Evolutionary conservation across 1,140 invertebrate genomes (phyloP), one percentile per base, ranked within the genome.

Genomic region (Ladona fulva): DNA sequence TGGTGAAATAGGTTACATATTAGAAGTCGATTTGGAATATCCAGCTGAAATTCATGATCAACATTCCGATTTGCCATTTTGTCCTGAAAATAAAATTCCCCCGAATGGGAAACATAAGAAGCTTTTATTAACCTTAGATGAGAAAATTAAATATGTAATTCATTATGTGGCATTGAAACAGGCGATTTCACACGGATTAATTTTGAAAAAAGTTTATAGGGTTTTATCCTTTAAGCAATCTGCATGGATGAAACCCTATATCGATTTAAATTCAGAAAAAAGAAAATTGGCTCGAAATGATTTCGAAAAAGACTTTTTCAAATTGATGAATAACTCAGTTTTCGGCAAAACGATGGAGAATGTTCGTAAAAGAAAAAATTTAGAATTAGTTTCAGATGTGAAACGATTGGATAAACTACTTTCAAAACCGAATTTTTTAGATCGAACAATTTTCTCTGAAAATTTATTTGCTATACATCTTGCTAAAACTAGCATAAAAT

Each of bases 11-110:
- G 88, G 89, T 8, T 90, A 86, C 79, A 86, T 90, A 77, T 81
- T 90, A 42, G 88, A 90, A 74, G 80, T 83, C 7, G 80, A 83
- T 78, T 42, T 86, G 19, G 66, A 80, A 5, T 85, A 85, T 79
- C 82, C 83, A 3, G 8, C 80, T 76, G 5, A 84, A 24, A 66
- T 89, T 14, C 89, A 89, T 82, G 83, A 89, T 81, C 10, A 22
- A 0, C 87, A 89, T 82, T 85, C 83, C 78, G 85, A 87, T 80
- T 86, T 88, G 44, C 87, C 87, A 25, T 85, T 88, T 79, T 85
- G 84, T 78, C 81, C 85, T 12, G 84, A 87, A 80, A 83, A 83
- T 74, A 79, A 84, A 22, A 66, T 83, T 24, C 83, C 84, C 0
- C 52, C 76, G 5, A 80, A 78, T 25, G 79, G 80, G 79, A 77